phyloP scores from a whole-genome alignment of 2,888 invertebrate species.

The Priapulus caudatus region DNA sequence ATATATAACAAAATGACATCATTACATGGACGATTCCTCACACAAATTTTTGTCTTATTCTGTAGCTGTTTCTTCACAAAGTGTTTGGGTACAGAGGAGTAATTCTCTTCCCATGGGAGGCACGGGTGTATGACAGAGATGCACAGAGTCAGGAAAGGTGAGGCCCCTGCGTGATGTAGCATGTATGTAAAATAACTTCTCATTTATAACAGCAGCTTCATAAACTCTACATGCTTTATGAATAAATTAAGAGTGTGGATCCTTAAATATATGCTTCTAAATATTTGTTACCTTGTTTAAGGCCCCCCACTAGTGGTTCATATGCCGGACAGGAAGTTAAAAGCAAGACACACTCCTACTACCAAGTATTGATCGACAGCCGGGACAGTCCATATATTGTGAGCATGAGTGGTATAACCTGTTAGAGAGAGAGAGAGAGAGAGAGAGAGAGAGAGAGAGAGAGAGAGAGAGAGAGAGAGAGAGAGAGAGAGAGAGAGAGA shows the following conservation, averaged over 20 bases:
- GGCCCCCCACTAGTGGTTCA: not conserved
- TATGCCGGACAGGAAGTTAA: constrained; percentile 43
- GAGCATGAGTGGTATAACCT: no score
- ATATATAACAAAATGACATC: no score
- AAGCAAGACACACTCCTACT: constrained; percentile 83
- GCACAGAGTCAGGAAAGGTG: constrained; percentile 19
- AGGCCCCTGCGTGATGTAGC: not conserved
- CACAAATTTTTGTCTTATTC: constrained; percentile 15
- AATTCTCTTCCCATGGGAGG: constrained; percentile 90
- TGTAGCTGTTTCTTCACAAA: constrained; percentile 71
- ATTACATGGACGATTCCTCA: no score
- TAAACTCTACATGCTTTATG: no score
- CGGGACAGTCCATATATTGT: constrained; percentile 93
- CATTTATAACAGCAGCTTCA: no score
- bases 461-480: no score
- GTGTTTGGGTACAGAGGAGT: constrained; percentile 96
- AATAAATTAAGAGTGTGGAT: no score
- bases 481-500: no score
- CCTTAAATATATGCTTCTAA: not conserved
- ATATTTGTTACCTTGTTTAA: not conserved
- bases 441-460: no score
- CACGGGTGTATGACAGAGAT: constrained; percentile 86
- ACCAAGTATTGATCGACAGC: constrained; percentile 93
- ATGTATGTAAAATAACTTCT: no score
- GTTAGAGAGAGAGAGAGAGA: no score